Conservation (phyloP, 2,888 invertebrate species). For the Leptinotarsa juncta region DNA sequence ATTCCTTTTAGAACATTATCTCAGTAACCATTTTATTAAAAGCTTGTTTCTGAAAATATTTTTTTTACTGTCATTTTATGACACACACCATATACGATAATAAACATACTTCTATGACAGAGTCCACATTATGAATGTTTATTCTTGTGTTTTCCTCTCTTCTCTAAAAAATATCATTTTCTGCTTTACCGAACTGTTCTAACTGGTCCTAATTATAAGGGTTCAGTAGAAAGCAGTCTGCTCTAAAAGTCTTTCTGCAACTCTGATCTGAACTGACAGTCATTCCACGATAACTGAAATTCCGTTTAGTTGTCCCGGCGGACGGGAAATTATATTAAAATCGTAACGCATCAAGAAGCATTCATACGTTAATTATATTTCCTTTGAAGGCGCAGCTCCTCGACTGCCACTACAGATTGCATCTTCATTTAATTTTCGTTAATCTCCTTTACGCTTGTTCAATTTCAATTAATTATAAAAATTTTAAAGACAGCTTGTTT, state of each 20-base stretch:
- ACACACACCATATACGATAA: no score
- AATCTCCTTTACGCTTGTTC: neutral
- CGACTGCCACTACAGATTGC: constrained; percentile 3
- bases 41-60: no score
- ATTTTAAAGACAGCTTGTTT: neutral
- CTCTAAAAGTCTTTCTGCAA: neutral
- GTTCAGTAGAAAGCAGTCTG: neutral
- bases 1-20: no score
- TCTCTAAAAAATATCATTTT: no score
- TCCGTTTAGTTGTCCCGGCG: constrained; percentile 7
- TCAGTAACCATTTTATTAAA: no score
- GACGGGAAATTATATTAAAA: constrained; percentile 14
- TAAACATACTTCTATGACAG: no score
- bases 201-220: neutral
- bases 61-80: no score
- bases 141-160: no score
- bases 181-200: neutral
- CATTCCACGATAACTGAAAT: neutral
- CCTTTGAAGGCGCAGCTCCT: constrained; percentile 15
- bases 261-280: neutral
- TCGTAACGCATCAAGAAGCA: constrained; percentile 3
- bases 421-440: constrained; percentile 10
- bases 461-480: neutral
- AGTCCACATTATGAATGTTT: no score
- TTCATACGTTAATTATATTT: constrained; percentile 16